These are phyloP conservation scores for Danaus chrysippus DNA, from an alignment of 2,888 invertebrate species.

Conservation along the genomic window DNA sequence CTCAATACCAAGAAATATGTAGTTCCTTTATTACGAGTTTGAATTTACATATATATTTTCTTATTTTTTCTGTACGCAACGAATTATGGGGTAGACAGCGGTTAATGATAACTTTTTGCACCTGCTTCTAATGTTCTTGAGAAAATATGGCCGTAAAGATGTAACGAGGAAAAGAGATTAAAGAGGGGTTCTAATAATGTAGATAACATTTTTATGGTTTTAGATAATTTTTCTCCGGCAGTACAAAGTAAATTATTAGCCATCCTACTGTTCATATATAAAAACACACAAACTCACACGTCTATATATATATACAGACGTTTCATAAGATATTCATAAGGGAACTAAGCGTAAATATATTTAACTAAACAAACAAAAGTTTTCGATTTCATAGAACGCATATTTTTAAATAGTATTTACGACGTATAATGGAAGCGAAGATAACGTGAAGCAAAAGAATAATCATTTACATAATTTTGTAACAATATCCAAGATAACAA, in stretches of 20 bases:
- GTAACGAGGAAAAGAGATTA: conserved; percentile 45
- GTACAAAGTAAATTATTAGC: no score
- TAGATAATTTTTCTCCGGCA: conserved; percentile 9
- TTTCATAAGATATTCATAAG: no score
- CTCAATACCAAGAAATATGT: no score
- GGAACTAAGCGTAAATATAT: no score
- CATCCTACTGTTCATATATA: no score
- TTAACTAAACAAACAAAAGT: no score
- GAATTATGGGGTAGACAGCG: conserved; percentile 47
- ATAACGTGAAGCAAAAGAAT: neutral
- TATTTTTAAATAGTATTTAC: neutral
- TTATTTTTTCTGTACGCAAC: conserved; percentile 33
- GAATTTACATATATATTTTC: conserved; percentile 10
- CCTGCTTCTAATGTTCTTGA: conserved; percentile 57
- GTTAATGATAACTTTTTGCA: conserved; percentile 65
- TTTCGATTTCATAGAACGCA: neutral
- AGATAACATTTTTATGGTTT: conserved; percentile 22
- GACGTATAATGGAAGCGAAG: neutral
- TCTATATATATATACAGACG: no score
- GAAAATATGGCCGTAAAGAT: conserved; percentile 54
- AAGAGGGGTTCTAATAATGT: conserved; percentile 26
- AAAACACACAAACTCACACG: no score
- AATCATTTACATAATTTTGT: conserved; percentile 7
- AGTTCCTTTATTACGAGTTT: no score
- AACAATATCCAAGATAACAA: conserved; percentile 37